phyloP scores from a whole-genome alignment of 2,797 vertebrate species.

The Acanthurus tractus region DNA sequence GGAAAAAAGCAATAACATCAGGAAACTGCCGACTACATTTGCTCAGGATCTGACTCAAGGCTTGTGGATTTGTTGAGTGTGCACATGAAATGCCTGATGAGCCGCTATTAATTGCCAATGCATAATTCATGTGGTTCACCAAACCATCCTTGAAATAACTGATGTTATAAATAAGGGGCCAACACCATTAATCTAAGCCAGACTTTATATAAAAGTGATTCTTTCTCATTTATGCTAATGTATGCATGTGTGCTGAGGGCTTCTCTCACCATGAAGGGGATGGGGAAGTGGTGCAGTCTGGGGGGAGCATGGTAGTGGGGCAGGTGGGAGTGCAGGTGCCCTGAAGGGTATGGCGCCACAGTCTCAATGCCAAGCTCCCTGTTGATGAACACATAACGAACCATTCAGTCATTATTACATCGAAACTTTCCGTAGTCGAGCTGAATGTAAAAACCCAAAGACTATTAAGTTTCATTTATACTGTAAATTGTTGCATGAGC shows the following conservation, averaged over 20 bases:
- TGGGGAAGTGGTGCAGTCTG: constrained; percentile 96
- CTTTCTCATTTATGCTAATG: constrained; percentile 77
- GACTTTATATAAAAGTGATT: constrained; percentile 67
- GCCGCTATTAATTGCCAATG: constrained; percentile 73
- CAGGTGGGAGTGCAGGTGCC: constrained; percentile 95
- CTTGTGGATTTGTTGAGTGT: constrained; percentile 64
- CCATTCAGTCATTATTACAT: constrained; percentile 8
- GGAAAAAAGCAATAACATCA: constrained; percentile 15
- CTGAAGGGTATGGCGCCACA: constrained; percentile 94
- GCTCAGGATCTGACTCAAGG: constrained; percentile 44
- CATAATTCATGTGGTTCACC: constrained; percentile 81
- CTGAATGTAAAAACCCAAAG: constrained; percentile 6
- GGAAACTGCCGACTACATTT: constrained; percentile 36
- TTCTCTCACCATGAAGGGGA: constrained; percentile 95
- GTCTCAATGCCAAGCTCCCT: constrained; percentile 99
- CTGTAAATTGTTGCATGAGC: constrained; percentile 3
- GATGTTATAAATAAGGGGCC: constrained; percentile 69
- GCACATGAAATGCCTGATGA: constrained; percentile 76
- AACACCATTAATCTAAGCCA: constrained; percentile 70
- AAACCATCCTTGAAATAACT: constrained; percentile 80
- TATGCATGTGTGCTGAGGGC: constrained; percentile 63
- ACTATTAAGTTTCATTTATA: background rate
- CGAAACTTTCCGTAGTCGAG: background rate
- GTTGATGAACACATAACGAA: constrained; percentile 46
- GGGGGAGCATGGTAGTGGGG: constrained; percentile 97